These are phyloP conservation scores for Marisa cornuarietis DNA, from an alignment of 1,140 invertebrate species.

Conservation along the genomic window DNA sequence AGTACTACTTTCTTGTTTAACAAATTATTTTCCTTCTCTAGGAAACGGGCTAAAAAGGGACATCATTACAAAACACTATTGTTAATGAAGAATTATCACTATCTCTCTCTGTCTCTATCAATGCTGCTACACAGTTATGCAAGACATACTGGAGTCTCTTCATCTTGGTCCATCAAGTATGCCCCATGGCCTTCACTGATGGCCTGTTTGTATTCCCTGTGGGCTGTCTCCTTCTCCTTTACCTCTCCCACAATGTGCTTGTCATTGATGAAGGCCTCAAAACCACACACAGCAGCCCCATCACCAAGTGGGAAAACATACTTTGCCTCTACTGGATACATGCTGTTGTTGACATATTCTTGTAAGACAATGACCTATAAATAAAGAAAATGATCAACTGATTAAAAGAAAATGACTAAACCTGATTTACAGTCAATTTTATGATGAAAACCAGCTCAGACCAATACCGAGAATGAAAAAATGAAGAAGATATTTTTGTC, in stretches of 20 bases:
- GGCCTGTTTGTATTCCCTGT: conserved; percentile 67
- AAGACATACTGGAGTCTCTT: conserved; percentile 63
- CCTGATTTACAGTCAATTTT: too few relatives aligned
- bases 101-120: too few relatives aligned
- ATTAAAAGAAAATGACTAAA: too few relatives aligned
- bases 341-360: conserved; percentile 61
- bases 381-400: too few relatives aligned
- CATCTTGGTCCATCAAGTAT: conserved; percentile 61
- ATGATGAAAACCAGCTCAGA: too few relatives aligned
- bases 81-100: too few relatives aligned
- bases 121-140: neutral
- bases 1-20: too few relatives aligned
- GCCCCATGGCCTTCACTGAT: conserved; percentile 67
- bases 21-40: too few relatives aligned
- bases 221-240: conserved; percentile 68
- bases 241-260: conserved; percentile 67
- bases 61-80: too few relatives aligned
- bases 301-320: conserved; percentile 67
- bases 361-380: conserved; percentile 62
- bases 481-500: too few relatives aligned
- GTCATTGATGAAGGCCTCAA: conserved; percentile 67
- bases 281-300: conserved; percentile 65
- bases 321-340: conserved; percentile 63
- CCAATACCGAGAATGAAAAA: too few relatives aligned
- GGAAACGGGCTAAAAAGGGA: too few relatives aligned